Evolutionary conservation across 2,797 vertebrate species (phyloP).

Genomic region (Propithecus deckenii): DNA sequence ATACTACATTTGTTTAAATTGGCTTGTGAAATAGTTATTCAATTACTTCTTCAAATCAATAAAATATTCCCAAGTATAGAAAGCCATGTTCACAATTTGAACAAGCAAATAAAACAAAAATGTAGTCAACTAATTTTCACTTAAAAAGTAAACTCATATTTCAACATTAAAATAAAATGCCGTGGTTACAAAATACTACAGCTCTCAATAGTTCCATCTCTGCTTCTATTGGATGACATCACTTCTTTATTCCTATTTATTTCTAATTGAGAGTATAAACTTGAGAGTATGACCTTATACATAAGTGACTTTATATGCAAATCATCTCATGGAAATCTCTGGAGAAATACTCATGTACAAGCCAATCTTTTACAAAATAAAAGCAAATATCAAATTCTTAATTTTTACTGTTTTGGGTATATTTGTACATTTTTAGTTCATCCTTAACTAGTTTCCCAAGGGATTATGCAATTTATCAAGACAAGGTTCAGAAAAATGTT

Average conservation of each 20-base stretch:
- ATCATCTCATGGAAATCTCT: not conserved
- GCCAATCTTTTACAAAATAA: not conserved
- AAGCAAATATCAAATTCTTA: constrained; percentile 9
- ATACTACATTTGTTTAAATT: not conserved
- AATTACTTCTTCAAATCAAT: not conserved
- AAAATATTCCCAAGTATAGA: not conserved
- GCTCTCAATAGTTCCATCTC: not conserved
- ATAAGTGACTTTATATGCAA: constrained; percentile 34
- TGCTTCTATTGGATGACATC: not conserved
- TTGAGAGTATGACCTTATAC: not conserved
- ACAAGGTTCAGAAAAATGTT: not conserved
- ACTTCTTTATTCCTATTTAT: constrained; percentile 33
- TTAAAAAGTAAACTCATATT: constrained; percentile 26
- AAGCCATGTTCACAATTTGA: not conserved
- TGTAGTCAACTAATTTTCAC: not conserved
- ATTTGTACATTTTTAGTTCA: not conserved
- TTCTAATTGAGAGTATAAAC: not conserved
- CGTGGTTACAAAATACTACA: constrained; percentile 4
- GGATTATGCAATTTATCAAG: not conserved
- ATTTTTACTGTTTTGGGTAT: not conserved
- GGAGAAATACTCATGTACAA: not conserved
- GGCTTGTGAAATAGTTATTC: not conserved
- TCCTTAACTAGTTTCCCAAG: not conserved
- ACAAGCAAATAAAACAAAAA: constrained; percentile 5
- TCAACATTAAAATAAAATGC: constrained; percentile 42